Conservation (phyloP, 1,140 invertebrate species). For the Philaenus spumarius region DNA sequence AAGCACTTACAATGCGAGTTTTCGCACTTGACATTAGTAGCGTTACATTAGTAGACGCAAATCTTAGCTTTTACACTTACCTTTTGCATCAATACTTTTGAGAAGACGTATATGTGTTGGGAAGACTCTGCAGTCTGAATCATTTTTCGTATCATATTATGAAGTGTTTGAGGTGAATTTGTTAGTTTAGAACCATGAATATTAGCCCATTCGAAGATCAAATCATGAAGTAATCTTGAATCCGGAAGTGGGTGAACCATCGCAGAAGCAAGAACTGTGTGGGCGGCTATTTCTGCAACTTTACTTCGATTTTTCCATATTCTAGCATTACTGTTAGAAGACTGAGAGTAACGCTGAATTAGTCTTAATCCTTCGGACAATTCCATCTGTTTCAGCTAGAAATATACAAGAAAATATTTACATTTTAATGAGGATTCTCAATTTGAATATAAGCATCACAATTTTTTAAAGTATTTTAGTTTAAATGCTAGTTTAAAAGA, state of each 20-base stretch:
- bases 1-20: background rate
- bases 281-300: conserved; percentile 33
- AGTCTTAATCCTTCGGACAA: conserved; percentile 25
- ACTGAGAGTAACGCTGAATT: conserved; percentile 18
- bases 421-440: too few relatives aligned
- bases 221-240: conserved; percentile 18
- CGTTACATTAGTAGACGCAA: background rate
- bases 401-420: too few relatives aligned
- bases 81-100: conserved; percentile 47
- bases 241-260: conserved; percentile 30
- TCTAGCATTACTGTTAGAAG: conserved; percentile 16
- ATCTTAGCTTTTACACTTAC: conserved; percentile 37
- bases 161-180: conserved; percentile 17
- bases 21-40: background rate
- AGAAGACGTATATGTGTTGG: conserved; percentile 49
- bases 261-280: conserved; percentile 27
- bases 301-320: conserved; percentile 34
- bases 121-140: conserved; percentile 48
- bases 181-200: conserved; percentile 24
- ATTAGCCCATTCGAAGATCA: conserved; percentile 34
- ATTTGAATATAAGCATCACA: too few relatives aligned
- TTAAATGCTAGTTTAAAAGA: too few relatives aligned
- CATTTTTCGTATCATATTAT: conserved; percentile 45
- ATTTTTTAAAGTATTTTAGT: too few relatives aligned
- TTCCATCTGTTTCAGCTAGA: conserved; percentile 29